Evolutionary conservation across 2,113 vertebrate genomes (phyloP).

Genomic region (Pitta sordida): DNA sequence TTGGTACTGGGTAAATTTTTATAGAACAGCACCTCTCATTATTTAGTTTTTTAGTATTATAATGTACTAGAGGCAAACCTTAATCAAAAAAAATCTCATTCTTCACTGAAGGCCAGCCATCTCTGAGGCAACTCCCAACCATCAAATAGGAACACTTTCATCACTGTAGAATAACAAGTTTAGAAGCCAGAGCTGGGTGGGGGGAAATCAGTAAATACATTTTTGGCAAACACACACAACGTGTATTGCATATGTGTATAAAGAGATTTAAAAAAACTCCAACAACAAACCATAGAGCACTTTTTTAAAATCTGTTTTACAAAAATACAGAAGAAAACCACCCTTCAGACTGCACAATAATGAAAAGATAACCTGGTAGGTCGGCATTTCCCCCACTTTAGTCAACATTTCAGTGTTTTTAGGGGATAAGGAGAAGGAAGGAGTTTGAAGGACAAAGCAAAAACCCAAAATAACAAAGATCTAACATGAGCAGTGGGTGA

Average conservation of each 20-base stretch:
- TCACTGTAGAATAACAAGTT: background rate
- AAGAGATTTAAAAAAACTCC: fast-evolving
- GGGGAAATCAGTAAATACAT: background rate
- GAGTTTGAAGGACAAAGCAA: background rate
- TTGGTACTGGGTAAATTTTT: background rate
- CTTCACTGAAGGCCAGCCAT: background rate
- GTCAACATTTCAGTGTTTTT: background rate
- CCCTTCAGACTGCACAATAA: background rate
- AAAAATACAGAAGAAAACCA: background rate
- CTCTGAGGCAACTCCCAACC: background rate
- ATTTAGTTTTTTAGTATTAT: background rate
- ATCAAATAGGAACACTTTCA: background rate
- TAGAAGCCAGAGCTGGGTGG: no score
- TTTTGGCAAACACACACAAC: background rate
- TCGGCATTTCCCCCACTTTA: background rate
- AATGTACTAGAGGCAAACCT: background rate
- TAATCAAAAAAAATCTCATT: background rate
- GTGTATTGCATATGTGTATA: background rate
- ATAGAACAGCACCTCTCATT: background rate
- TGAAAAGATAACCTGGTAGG: background rate
- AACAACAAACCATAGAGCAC: background rate
- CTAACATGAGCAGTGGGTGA: background rate
- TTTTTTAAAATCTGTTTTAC: background rate
- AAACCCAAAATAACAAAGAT: background rate
- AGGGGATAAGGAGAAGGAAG: background rate